phyloP scores from a whole-genome alignment of 2,888 invertebrate species.

The Deilephila elpenor region DNA sequence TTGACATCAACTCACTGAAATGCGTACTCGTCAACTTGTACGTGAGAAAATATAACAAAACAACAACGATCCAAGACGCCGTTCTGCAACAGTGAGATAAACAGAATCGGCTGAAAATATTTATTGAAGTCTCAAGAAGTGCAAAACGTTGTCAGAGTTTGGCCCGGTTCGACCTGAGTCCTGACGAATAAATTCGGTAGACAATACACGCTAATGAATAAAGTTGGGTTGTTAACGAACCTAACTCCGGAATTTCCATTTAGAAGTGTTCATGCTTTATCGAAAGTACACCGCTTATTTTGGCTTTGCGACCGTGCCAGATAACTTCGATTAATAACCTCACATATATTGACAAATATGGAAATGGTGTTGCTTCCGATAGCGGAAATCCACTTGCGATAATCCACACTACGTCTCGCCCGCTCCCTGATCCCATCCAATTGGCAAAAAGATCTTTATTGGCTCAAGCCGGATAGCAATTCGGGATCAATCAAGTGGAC shows the following conservation, averaged over 20 bases:
- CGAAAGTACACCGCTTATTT: conserved; percentile 66
- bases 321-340: conserved; percentile 11
- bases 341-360: conserved; percentile 3
- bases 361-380: conserved; percentile 33
- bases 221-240: conserved; percentile 81
- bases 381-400: conserved; percentile 55
- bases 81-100: conserved; percentile 69
- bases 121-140: conserved; percentile 62
- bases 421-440: conserved; percentile 65
- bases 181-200: conserved; percentile 78
- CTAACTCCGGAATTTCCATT: conserved; percentile 75
- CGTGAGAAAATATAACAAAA: background rate
- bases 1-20: background rate
- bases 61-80: background rate
- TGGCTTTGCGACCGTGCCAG: conserved; percentile 42
- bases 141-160: conserved; percentile 65
- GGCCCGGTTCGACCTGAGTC: conserved; percentile 72
- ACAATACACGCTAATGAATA: conserved; percentile 83
- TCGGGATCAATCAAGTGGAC: conserved; percentile 68
- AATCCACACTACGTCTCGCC: conserved; percentile 59
- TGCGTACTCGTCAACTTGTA: background rate
- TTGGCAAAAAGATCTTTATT: conserved; percentile 76
- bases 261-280: conserved; percentile 73
- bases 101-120: conserved; percentile 74
- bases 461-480: conserved; percentile 68